Conservation (phyloP, 2,888 invertebrate species). For the Xiphydria camelus region DNA sequence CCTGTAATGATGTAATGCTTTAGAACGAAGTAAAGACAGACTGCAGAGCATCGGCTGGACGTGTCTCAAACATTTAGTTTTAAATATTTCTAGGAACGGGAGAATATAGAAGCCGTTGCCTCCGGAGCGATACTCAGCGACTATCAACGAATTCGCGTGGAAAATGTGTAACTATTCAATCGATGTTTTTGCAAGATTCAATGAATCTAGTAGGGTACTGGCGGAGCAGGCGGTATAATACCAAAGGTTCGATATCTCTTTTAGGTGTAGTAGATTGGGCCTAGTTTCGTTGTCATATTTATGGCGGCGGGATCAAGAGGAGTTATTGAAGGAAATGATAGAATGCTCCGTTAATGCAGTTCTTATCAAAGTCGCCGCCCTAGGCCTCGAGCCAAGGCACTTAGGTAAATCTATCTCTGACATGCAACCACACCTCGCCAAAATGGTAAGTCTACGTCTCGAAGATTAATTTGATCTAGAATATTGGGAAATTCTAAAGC, state of each 20-base stretch:
- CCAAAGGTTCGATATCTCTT: slow-evolving; percentile 28
- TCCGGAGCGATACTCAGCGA: slow-evolving; percentile 98
- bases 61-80: slow-evolving; percentile 3
- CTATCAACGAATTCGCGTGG: slow-evolving; percentile 96
- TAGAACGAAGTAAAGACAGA: neutral
- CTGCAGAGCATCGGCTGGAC: neutral
- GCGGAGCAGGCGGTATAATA: neutral
- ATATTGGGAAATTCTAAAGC: slow-evolving; percentile 15
- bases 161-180: slow-evolving; percentile 85
- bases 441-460: slow-evolving; percentile 66
- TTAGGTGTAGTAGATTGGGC: slow-evolving; percentile 86
- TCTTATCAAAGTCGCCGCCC: slow-evolving; percentile 95
- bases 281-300: slow-evolving; percentile 89
- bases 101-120: slow-evolving; percentile 88
- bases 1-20: slow-evolving; percentile 37
- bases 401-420: slow-evolving; percentile 83
- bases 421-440: slow-evolving; percentile 83
- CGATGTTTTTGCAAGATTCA: slow-evolving; percentile 8
- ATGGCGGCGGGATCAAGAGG: slow-evolving; percentile 94
- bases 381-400: slow-evolving; percentile 89
- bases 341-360: slow-evolving; percentile 89
- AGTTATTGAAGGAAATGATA: slow-evolving; percentile 96
- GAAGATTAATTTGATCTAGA: slow-evolving; percentile 9
- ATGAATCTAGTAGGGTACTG: slow-evolving; percentile 29
- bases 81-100: slow-evolving; percentile 64